phyloP scores from a whole-genome alignment of 2,113 vertebrate species.

The Spermophilus dauricus region DNA sequence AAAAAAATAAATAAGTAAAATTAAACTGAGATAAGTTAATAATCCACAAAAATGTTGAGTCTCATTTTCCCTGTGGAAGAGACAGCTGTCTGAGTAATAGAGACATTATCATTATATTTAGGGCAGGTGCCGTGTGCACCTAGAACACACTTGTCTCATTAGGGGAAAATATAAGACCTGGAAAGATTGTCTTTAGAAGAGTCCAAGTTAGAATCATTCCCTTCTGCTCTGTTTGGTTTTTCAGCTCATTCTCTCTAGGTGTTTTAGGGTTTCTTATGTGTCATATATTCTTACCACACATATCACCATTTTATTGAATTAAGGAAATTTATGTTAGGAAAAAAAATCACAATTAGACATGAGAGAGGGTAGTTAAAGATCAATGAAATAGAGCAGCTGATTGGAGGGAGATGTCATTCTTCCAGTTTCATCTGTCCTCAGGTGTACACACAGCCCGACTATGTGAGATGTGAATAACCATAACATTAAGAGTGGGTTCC shows the following conservation, averaged over 20 bases:
- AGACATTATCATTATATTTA: background rate
- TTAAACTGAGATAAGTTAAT: background rate
- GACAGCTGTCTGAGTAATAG: background rate
- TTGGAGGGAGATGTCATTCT: background rate
- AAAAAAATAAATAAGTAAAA: background rate
- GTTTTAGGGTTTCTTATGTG: background rate
- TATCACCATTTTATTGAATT: background rate
- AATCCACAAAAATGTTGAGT: background rate
- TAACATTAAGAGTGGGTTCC: accelerated
- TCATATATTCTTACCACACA: background rate
- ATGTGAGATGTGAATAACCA: background rate
- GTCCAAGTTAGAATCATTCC: background rate
- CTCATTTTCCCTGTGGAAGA: background rate
- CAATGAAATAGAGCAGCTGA: background rate
- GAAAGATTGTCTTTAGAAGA: background rate
- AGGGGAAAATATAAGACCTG: background rate
- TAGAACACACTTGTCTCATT: background rate
- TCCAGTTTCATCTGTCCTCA: background rate
- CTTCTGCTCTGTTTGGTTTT: background rate
- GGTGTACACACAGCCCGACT: background rate
- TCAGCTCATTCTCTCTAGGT: background rate
- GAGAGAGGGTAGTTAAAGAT: background rate
- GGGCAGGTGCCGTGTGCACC: background rate
- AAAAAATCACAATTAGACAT: background rate
- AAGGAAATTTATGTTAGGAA: conserved; percentile 29